Evolutionary conservation across 2,888 invertebrate species (phyloP).

Genomic region (Metacarcinus magister): DNA sequence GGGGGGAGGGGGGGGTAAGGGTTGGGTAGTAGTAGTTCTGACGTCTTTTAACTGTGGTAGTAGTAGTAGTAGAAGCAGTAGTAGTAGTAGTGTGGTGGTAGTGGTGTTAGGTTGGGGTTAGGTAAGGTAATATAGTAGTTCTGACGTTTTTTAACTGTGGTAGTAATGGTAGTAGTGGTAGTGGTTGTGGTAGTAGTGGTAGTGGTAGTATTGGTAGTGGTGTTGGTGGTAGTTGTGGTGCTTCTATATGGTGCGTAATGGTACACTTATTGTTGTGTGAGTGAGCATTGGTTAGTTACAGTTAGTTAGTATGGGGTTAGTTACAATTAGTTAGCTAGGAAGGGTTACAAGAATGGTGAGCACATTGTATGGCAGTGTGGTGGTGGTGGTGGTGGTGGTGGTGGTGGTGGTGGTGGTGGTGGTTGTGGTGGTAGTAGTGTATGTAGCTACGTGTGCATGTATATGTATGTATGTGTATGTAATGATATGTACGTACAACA

Average conservation of each 20-base stretch:
- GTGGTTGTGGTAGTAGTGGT: not conserved
- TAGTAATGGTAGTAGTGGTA: not conserved
- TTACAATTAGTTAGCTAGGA: not conserved
- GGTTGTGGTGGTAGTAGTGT: conserved; percentile 3
- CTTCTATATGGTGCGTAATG: not conserved
- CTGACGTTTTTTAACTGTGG: no score
- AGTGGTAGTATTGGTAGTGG: not conserved
- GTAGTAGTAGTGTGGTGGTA: not conserved
- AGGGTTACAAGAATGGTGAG: conserved; percentile 13
- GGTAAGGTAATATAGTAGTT: no score
- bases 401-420: not conserved
- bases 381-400: not conserved
- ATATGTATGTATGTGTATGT: conserved; percentile 63
- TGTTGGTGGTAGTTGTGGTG: conserved; percentile 1
- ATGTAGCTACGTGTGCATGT: conserved; percentile 23
- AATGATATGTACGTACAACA: no score
- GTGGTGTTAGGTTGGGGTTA: no score
- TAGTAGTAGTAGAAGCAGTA: not conserved
- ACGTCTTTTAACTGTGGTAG: not conserved
- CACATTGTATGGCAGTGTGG: conserved; percentile 5
- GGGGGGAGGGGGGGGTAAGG: not conserved
- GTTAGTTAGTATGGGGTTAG: not conserved
- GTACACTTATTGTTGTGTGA: not conserved
- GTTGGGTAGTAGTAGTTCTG: not conserved
- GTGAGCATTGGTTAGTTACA: not conserved